Evolutionary conservation across 2,797 vertebrate species (phyloP).

Genomic region (Poecilia picta): DNA sequence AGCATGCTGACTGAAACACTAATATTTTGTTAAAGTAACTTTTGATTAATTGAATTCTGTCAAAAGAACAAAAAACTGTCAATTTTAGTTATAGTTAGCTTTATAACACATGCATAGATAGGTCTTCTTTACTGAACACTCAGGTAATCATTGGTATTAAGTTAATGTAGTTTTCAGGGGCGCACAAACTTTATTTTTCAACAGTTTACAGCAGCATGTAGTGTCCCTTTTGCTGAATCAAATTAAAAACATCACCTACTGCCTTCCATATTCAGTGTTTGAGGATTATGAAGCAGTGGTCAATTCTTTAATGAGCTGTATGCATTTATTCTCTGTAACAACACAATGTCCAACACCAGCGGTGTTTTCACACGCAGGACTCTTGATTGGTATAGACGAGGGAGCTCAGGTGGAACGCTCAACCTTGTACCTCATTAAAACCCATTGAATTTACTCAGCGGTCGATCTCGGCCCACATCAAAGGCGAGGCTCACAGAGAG

Average conservation of each 20-base stretch:
- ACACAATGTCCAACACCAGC: constrained; percentile 9
- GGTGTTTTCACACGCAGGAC: constrained; percentile 17
- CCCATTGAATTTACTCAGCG: constrained; percentile 31
- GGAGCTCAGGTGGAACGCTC: constrained; percentile 63
- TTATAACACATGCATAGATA: background rate
- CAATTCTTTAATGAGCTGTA: constrained; percentile 3
- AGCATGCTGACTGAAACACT: background rate
- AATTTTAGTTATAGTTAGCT: background rate
- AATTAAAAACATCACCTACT: background rate
- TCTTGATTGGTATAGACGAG: constrained; percentile 55
- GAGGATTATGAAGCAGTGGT: background rate
- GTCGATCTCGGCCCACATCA: constrained; percentile 39
- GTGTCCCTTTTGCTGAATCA: background rate
- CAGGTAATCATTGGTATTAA: background rate
- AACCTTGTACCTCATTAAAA: constrained; percentile 56
- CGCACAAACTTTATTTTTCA: background rate
- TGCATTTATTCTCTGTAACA: constrained; percentile 20
- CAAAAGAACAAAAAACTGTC: background rate
- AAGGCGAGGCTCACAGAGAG: background rate
- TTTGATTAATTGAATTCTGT: background rate
- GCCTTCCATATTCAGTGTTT: background rate
- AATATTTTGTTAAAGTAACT: background rate
- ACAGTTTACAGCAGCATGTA: background rate
- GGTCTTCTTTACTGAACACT: background rate
- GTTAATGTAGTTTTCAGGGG: background rate